A percentile compares a stretch with the other conserved stretches of the same genome.
Evolutionary conservation across 1,140 invertebrate species (phyloP).

Genomic region (Heliconius hermathena): DNA sequence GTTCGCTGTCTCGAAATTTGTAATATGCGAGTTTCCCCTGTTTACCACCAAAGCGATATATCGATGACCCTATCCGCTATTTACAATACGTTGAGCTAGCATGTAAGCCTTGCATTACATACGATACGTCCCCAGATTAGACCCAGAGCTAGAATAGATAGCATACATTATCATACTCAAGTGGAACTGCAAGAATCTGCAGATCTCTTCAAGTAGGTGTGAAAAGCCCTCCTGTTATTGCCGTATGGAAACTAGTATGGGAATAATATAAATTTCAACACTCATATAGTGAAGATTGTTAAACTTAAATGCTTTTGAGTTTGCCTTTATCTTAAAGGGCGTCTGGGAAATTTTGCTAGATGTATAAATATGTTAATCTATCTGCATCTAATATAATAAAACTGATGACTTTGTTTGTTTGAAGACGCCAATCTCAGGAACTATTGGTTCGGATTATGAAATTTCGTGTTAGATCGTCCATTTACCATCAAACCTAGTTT

Average conservation of each 20-base stretch:
- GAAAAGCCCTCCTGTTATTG: conserved; percentile 18
- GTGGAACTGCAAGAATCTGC: conserved; percentile 38
- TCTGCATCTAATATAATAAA: neutral
- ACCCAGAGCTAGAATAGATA: conserved; percentile 56
- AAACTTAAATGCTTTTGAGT: neutral
- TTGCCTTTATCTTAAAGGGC: neutral
- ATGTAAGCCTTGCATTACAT: conserved; percentile 27
- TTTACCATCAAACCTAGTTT: too few relatives aligned
- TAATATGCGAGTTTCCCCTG: too few relatives aligned
- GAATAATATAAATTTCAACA: conserved; percentile 14
- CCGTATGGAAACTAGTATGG: conserved; percentile 14
- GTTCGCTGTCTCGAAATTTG: too few relatives aligned
- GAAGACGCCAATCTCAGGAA: too few relatives aligned
- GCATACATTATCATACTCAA: conserved; percentile 61
- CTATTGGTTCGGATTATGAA: too few relatives aligned
- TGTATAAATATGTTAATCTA: neutral
- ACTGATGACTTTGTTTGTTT: neutral
- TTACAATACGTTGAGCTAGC: conserved; percentile 11
- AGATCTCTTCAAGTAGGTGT: conserved; percentile 28
- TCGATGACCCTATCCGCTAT: conserved; percentile 33
- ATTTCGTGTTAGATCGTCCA: too few relatives aligned
- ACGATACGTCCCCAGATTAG: conserved; percentile 59
- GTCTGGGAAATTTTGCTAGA: conserved; percentile 2
- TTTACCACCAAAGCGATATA: neutral
- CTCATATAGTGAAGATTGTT: conserved; percentile 5